Percentiles rank a stretch among this genome's conserved stretches.
These are phyloP conservation scores for Pluvianellus socialis DNA, from an alignment of 2,113 vertebrate genomes.

Conservation along the genomic window DNA sequence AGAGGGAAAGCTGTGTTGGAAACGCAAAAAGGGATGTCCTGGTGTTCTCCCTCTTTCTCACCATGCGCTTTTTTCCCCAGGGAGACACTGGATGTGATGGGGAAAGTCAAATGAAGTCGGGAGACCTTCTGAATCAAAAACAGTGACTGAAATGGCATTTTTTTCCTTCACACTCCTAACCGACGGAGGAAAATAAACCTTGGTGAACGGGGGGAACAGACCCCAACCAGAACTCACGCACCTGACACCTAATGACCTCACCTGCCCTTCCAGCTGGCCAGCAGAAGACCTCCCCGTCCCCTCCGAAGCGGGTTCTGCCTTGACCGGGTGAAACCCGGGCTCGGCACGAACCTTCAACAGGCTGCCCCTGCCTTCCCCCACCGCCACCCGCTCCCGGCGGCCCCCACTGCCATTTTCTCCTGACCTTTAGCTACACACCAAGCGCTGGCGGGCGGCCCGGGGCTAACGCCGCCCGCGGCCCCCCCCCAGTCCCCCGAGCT, in stretches of 20 bases:
- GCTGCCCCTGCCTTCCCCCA: not conserved
- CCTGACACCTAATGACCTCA: not conserved
- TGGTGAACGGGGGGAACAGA: not conserved
- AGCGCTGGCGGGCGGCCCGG: not conserved
- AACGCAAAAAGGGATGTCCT: not conserved
- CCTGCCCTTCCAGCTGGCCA: not conserved
- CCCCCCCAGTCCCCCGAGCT: not conserved
- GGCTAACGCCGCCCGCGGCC: not conserved
- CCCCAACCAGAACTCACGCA: not conserved
- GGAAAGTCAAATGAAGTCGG: constrained; percentile 14
- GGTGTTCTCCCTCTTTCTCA: constrained; percentile 24
- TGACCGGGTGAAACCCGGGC: not conserved
- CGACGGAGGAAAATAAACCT: not conserved
- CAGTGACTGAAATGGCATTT: not conserved
- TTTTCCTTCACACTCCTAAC: not conserved
- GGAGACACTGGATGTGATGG: not conserved
- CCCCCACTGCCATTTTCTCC: constrained; percentile 16
- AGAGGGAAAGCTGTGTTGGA: not conserved
- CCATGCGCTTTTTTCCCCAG: not conserved
- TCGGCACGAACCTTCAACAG: not conserved
- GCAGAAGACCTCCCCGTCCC: not conserved
- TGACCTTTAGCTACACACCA: constrained; percentile 26
- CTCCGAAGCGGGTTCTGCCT: not conserved
- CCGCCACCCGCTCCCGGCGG: not conserved
- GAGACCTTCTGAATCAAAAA: not conserved